Conservation (phyloP, 2,888 invertebrate genomes). For the Drosophila lutescens region DNA sequence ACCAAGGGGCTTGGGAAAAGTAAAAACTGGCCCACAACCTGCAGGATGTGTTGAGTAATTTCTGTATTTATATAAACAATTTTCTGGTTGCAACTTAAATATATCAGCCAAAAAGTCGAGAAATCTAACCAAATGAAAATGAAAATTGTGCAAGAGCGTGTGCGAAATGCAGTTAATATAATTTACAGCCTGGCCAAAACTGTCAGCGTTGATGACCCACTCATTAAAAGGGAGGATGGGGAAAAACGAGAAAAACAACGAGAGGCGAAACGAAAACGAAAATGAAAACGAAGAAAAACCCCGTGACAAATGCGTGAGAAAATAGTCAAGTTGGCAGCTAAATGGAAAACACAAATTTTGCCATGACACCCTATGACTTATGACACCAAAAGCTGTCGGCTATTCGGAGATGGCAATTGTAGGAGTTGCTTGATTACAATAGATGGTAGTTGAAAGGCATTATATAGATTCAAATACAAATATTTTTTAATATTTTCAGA, state of each 20-base stretch:
- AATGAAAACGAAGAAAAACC: conserved; percentile 37
- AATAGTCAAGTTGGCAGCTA: conserved; percentile 40
- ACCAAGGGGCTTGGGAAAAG: conserved; percentile 11
- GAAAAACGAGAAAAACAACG: conserved; percentile 34
- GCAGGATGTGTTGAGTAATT: conserved; percentile 5
- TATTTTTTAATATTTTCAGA: no score
- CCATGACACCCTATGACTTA: conserved; percentile 30
- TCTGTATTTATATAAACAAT: background rate
- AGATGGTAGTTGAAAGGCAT: no score
- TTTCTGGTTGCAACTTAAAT: background rate
- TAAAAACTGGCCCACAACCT: background rate
- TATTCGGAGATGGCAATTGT: no score
- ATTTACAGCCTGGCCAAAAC: conserved; percentile 69
- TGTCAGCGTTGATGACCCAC: conserved; percentile 69
- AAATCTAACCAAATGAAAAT: conserved; percentile 28
- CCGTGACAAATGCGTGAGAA: conserved; percentile 74
- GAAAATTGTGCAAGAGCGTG: conserved; percentile 59
- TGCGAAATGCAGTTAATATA: conserved; percentile 69
- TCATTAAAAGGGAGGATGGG: conserved; percentile 58
- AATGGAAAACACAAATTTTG: conserved; percentile 13
- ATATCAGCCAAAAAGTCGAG: background rate
- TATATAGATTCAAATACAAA: no score
- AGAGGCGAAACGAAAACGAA: no score
- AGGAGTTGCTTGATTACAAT: no score
- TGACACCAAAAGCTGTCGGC: conserved; percentile 4